These are phyloP conservation scores for Amorpha juglandis DNA, from an alignment of 2,888 invertebrate genomes.

Conservation along the genomic window DNA sequence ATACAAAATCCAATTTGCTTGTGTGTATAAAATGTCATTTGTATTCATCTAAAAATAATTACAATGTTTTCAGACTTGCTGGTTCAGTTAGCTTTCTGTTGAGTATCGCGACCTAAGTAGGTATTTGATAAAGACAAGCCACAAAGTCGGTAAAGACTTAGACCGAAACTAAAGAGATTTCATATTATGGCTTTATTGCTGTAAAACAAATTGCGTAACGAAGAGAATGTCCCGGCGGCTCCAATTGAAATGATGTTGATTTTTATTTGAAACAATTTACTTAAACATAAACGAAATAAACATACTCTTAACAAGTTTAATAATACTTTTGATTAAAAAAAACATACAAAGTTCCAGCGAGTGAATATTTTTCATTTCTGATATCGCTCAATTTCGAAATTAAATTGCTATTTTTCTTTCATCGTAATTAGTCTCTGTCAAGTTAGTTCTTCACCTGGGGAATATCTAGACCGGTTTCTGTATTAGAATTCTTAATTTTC, in stretches of 20 bases:
- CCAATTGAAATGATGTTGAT: slow-evolving; percentile 24
- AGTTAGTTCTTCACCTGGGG: slow-evolving; percentile 33
- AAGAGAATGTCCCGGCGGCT: neutral
- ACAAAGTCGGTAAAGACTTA: neutral
- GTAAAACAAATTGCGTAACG: slow-evolving; percentile 15
- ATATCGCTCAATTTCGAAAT: slow-evolving; percentile 38
- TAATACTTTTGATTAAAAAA: neutral
- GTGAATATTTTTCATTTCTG: slow-evolving; percentile 9
- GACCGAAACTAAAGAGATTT: slow-evolving; percentile 9
- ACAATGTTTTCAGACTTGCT: neutral
- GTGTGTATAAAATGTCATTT: slow-evolving; percentile 11
- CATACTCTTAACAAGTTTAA: neutral
- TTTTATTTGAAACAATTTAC: slow-evolving; percentile 14
- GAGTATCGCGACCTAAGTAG: neutral
- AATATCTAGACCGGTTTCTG: slow-evolving; percentile 32
- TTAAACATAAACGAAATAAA: slow-evolving; percentile 14
- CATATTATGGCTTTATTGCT: slow-evolving; percentile 13
- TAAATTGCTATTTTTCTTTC: slow-evolving; percentile 45
- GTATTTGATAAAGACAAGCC: slow-evolving; percentile 14
- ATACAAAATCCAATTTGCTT: slow-evolving; percentile 17
- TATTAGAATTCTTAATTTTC: slow-evolving; percentile 3
- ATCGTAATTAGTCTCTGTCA: slow-evolving; percentile 47
- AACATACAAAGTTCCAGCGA: no score
- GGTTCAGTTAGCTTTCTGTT: neutral
- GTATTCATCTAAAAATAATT: neutral